These are phyloP conservation scores for Podargus strigoides DNA, from an alignment of 2,797 vertebrate species.

Conservation along the genomic window DNA sequence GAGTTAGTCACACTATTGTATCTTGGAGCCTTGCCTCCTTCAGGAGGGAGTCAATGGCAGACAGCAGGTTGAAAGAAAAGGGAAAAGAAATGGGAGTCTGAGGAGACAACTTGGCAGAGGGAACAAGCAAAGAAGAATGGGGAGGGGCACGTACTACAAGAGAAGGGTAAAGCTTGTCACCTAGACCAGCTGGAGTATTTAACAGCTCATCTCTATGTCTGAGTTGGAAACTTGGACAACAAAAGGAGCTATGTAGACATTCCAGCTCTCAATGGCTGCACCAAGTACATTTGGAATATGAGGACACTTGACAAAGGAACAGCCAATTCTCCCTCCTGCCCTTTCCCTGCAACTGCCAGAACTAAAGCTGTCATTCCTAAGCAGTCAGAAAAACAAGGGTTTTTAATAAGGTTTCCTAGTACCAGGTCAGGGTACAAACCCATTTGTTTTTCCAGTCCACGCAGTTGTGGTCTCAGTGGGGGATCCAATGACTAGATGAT, in stretches of 20 bases:
- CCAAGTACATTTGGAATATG: background rate
- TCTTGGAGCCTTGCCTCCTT: background rate
- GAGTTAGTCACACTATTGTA: background rate
- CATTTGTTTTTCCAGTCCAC: background rate
- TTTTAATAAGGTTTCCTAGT: background rate
- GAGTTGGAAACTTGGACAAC: background rate
- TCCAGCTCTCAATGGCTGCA: background rate
- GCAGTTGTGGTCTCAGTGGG: background rate
- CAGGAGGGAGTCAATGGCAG: background rate
- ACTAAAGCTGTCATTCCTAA: background rate
- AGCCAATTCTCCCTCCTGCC: background rate
- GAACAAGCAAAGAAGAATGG: background rate
- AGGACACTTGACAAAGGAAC: background rate
- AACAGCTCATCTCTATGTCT: background rate
- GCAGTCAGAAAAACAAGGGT: background rate
- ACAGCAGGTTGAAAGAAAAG: accelerated
- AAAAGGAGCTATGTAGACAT: background rate
- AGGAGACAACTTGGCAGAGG: background rate
- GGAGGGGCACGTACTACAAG: background rate
- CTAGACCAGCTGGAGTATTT: background rate
- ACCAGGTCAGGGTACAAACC: background rate
- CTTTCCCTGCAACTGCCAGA: background rate
- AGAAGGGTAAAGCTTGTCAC: background rate
- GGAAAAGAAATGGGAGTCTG: background rate
- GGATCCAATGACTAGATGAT: background rate